Evolutionary conservation across 2,797 vertebrate genomes (phyloP), one percentile per base, ranked within the genome.

Genomic region (Eleutherodactylus coqui): DNA sequence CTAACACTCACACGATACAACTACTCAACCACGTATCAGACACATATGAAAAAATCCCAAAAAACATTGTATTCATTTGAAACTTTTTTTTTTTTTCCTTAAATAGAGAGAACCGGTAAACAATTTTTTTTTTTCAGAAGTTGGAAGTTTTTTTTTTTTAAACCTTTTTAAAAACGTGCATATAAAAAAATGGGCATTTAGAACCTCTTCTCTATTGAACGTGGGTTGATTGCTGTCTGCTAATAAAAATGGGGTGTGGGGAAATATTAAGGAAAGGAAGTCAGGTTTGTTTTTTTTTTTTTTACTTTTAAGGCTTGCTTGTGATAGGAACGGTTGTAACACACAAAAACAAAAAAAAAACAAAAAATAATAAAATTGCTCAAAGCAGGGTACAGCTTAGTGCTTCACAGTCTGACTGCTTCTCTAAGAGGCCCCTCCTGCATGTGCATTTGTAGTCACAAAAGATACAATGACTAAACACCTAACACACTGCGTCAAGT

Each of bases 101-200:
- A 95, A 94, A 95, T 94, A 94, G 94, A 96, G 95, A 96, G 92
- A 96, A 96, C 94, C 93, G 94, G 95, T 96, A 96, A 97, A 96
- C 96, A 94, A 58, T 95, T 55, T 69, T 47, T 62, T 60, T 73
- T 94, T 95, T 94, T 95, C 92, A 95, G 92, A 96, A 95, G 94
- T 95, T 95, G 95, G 94, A 96, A 96, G 94, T 96, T 93, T 38
- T 47, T 34, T 75, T 75, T 75, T 51, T 75, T 75, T 4, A 11
- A 10, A 5, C 0, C 9, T 27, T 60, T 60, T 70, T 91, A 94
- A 96, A 96, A 96, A 96, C 95, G 94, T 96, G 95, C 95, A 96
- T 96, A 95, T 95, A 96, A 95, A 96, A 49, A 70, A 95, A 95
- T 96, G 95, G 96, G 95, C 94, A 92, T 95, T 55, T 92, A 92